Percentiles rank a stretch among this genome's conserved stretches.
These are phyloP conservation scores for Caenorhabditis japonica DNA, from an alignment of 2,888 invertebrate species.

Conservation along the genomic window DNA sequence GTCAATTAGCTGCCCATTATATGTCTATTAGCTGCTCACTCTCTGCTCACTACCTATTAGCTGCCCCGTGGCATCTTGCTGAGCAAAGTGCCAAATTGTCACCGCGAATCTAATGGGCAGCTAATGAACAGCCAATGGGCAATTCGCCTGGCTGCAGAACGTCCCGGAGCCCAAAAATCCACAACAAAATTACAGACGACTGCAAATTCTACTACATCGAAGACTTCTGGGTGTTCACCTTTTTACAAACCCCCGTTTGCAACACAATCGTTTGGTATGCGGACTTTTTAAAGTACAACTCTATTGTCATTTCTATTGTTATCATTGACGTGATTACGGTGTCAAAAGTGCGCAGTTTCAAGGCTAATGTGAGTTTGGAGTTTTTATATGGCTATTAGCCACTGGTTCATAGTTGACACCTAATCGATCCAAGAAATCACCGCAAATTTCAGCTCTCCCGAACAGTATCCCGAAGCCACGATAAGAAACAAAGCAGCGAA, in stretches of 20 bases:
- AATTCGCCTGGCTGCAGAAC: too few relatives aligned
- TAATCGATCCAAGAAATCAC: not conserved
- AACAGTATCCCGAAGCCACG: constrained; percentile 24
- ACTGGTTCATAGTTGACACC: too few relatives aligned
- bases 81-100: too few relatives aligned
- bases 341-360: constrained; percentile 44
- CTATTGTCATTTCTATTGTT: constrained; percentile 53
- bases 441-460: constrained; percentile 13
- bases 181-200: constrained; percentile 54
- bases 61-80: too few relatives aligned
- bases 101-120: too few relatives aligned
- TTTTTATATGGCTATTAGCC: not conserved
- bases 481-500: constrained; percentile 27
- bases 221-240: constrained; percentile 56
- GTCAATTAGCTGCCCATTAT: too few relatives aligned
- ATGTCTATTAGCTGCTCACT: too few relatives aligned
- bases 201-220: constrained; percentile 52
- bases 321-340: constrained; percentile 57
- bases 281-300: constrained; percentile 58
- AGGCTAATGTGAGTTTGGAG: constrained; percentile 23
- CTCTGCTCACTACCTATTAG: too few relatives aligned
- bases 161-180: too few relatives aligned
- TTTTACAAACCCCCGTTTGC: constrained; percentile 45
- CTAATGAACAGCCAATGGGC: too few relatives aligned
- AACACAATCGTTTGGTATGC: constrained; percentile 57